Base-by-base conservation (phyloP, 92 coral and sea anemone species). In the Virgularia gustaviana region DNA sequence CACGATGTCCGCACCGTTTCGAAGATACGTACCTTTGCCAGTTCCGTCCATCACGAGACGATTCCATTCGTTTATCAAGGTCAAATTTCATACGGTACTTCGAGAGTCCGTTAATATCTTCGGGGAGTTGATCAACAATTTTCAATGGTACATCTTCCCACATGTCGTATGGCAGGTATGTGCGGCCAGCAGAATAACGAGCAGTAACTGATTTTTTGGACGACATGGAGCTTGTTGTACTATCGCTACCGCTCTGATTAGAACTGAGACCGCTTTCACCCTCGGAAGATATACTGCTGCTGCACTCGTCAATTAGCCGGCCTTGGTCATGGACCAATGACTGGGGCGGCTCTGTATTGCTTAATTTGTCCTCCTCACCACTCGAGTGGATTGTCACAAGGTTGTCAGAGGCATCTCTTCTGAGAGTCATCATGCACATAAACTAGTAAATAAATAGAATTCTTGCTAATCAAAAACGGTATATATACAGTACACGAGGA, bases 21-120 rank as follows among this genome's bases (percentile, higher is more conserved):
- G 80, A 75, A 5, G 80, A 22, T 6, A 62, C 75, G 31, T 75
- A 75, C 11, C 80, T 54, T 30, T 75, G 56, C 80, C 80, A 75
- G 11, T 53, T 29, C 20, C 77, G 36, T 20, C 71, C 70, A 52
- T 71, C 71, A 3, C 44, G 72, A 6, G 43, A 35, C 5, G 66
- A 59, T 28, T 59, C 36, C 66, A 28, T 59, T 59, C 36, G 8
- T n/a, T 59, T 59, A 51, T 51, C 25, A 51, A 19, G 9, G 9
- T 51, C 22, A 22, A 51, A 51, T 51, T 51, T 11, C 25, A 51
- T 9, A 9, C 19, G 58, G 19, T 51, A 51, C 19, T 51, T 51
- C 9, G 11, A 51, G 58, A 51, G 58, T 22, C 58, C 58, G 19
- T 51, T 51, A 23, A 51, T 51, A 23, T 51, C 58, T 6, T 51